Evolutionary conservation across 2,113 vertebrate genomes (phyloP), one percentile per base, ranked within the genome.

Genomic region (Pachycephala philippinensis): DNA sequence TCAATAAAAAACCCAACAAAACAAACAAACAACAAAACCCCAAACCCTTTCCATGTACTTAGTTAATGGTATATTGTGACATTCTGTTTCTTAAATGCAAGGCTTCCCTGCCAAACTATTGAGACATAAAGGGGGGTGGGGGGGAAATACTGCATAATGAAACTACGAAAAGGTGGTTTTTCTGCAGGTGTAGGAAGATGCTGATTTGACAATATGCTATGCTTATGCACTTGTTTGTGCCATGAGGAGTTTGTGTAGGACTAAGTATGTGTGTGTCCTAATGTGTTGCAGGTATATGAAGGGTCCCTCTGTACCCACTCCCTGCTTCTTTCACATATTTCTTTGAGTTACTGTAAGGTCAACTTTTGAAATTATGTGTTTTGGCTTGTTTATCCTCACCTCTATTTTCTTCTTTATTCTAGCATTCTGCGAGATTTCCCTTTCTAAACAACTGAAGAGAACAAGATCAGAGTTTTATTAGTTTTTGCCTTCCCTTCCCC

Each of bases 131-230:
- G 27, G 15, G 18, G 7, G 14, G 26, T 3, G 1, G 3, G 9
- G 7, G 17, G 42, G 35, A 10, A 28, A 45, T 16, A 13, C 66
- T 70, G 59, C 71, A 75, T 80, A 86, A 86, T 59, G 24, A 49
- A 88, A 75, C 27, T 78, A 49, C 0, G 23, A 71, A 91, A 89
- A 94, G 80, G 90, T 97, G 60, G 6, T 11, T 94, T 94, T 89
- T 31, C 88, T 94, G 92, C 96, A 97, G 90, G 85, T 96, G 95
- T 90, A 79, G 47, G 68, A 94, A 90, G 64, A 87, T 90, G 92
- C 79, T 96, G 90, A 92, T 61, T 64, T 96, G 76, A 64, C 85
- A 92, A 13, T 61, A 72, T 63, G 30, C 45, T 59, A 10, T 31
- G 27, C 0, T 0, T 54, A 27, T 88, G 68, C n/a, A 15, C 47